phyloP scores from a whole-genome alignment of 2,888 invertebrate genomes.

The Biston stratarius region DNA sequence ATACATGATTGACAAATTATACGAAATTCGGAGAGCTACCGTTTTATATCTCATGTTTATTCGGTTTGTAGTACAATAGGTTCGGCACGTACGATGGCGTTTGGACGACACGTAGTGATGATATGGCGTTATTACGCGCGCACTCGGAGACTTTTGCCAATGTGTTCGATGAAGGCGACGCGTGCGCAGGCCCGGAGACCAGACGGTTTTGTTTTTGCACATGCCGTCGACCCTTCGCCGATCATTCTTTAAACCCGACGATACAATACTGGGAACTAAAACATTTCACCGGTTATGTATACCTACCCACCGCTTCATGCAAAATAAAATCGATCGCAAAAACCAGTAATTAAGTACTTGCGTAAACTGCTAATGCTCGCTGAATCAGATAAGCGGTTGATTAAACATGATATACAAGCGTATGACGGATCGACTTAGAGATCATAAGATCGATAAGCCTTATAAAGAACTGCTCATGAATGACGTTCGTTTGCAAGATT shows the following conservation, averaged over 20 bases:
- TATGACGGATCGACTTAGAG: constrained; percentile 41
- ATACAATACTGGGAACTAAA: constrained; percentile 78
- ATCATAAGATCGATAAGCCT: constrained; percentile 43
- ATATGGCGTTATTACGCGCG: constrained; percentile 50
- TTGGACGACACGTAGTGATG: constrained; percentile 43
- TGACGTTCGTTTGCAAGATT: constrained; percentile 57
- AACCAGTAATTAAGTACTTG: constrained; percentile 23
- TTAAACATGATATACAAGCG: constrained; percentile 43
- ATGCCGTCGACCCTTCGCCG: constrained; percentile 62
- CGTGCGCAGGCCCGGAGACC: constrained; percentile 59
- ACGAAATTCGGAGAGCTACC: constrained; percentile 47
- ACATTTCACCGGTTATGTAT: constrained; percentile 58
- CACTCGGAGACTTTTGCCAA: constrained; percentile 50
- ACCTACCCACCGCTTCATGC: constrained; percentile 37
- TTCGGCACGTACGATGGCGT: constrained; percentile 39
- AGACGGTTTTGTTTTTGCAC: constrained; percentile 79
- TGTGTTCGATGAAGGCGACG: constrained; percentile 53
- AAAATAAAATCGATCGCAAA: constrained; percentile 38
- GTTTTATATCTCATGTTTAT: constrained; percentile 43
- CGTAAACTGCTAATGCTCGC: constrained; percentile 30
- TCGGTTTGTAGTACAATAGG: constrained; percentile 37
- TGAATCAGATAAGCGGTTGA: constrained; percentile 40
- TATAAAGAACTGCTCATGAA: constrained; percentile 53
- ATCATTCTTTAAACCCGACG: constrained; percentile 70
- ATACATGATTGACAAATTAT: constrained; percentile 60